Evolutionary conservation across 2,888 invertebrate species (phyloP).

Genomic region (Zygogramma bicolorata): DNA sequence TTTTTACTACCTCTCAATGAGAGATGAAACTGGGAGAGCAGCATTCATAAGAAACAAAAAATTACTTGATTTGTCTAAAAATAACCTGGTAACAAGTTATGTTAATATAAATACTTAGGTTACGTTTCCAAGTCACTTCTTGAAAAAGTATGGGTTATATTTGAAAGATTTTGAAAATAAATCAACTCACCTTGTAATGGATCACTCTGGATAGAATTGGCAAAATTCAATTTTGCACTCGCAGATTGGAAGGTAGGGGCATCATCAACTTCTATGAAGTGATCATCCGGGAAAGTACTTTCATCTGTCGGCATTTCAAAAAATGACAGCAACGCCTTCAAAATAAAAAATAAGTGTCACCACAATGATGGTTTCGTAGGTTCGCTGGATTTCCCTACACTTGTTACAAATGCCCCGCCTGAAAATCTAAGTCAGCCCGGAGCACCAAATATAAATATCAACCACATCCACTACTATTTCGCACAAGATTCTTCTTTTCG

Average conservation of each 20-base stretch:
- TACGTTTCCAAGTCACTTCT: too few relatives aligned
- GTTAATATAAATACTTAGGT: too few relatives aligned
- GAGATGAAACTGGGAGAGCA: not conserved
- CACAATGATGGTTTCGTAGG: not conserved
- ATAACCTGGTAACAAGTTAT: too few relatives aligned
- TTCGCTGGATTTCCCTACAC: too few relatives aligned
- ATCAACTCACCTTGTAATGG: slow-evolving; percentile 78
- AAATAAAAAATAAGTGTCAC: slow-evolving; percentile 13
- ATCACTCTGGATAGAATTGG: slow-evolving; percentile 80
- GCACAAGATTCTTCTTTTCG: too few relatives aligned
- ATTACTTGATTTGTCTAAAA: too few relatives aligned
- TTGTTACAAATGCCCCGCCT: too few relatives aligned
- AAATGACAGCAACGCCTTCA: slow-evolving; percentile 82
- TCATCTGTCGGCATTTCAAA: slow-evolving; percentile 93
- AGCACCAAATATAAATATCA: too few relatives aligned
- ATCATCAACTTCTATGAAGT: slow-evolving; percentile 90
- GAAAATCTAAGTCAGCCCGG: too few relatives aligned
- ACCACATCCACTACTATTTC: too few relatives aligned
- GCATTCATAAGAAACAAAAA: too few relatives aligned
- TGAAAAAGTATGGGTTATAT: too few relatives aligned
- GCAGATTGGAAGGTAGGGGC: slow-evolving; percentile 87
- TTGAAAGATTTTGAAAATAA: not conserved
- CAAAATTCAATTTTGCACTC: slow-evolving; percentile 90
- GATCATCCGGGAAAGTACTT: slow-evolving; percentile 83
- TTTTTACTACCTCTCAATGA: not conserved